Conservation (phyloP, 2,797 vertebrate genomes). For the Brachyrhaphis roseni region DNA sequence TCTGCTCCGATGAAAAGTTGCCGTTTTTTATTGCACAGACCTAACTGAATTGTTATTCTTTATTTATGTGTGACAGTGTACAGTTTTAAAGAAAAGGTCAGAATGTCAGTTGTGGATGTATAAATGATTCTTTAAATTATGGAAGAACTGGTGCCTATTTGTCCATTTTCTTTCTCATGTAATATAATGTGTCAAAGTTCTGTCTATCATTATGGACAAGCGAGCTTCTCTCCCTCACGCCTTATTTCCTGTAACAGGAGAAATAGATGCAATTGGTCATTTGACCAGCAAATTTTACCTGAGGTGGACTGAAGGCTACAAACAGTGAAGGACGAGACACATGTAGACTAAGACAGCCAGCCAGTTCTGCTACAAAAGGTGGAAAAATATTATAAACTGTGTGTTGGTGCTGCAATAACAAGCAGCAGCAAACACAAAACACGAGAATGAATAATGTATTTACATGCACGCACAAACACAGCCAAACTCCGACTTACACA, state of each 20-base stretch:
- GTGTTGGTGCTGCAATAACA: slow-evolving; percentile 64
- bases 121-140: slow-evolving; percentile 14
- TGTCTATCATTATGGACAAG: slow-evolving; percentile 31
- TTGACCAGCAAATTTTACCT: slow-evolving; percentile 45
- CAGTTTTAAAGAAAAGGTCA: slow-evolving; percentile 32
- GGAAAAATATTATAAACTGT: slow-evolving; percentile 69
- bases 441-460: slow-evolving; percentile 73
- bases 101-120: neutral
- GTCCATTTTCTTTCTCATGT: slow-evolving; percentile 28
- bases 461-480: slow-evolving; percentile 40
- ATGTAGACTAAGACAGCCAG: slow-evolving; percentile 37
- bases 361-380: slow-evolving; percentile 64
- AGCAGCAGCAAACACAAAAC: slow-evolving; percentile 40
- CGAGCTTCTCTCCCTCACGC: slow-evolving; percentile 19
- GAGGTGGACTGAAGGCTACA: slow-evolving; percentile 51
- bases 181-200: slow-evolving; percentile 31
- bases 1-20: slow-evolving; percentile 15
- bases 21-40: slow-evolving; percentile 12
- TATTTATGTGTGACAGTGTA: slow-evolving; percentile 19
- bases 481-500: slow-evolving; percentile 1
- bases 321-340: slow-evolving; percentile 61
- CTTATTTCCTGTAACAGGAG: slow-evolving; percentile 30
- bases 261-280: slow-evolving; percentile 57
- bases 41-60: slow-evolving; percentile 24
- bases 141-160: slow-evolving; percentile 2